Evolutionary conservation across 2,888 invertebrate species (phyloP).

Genomic region (Drosophila subsilvestris): DNA sequence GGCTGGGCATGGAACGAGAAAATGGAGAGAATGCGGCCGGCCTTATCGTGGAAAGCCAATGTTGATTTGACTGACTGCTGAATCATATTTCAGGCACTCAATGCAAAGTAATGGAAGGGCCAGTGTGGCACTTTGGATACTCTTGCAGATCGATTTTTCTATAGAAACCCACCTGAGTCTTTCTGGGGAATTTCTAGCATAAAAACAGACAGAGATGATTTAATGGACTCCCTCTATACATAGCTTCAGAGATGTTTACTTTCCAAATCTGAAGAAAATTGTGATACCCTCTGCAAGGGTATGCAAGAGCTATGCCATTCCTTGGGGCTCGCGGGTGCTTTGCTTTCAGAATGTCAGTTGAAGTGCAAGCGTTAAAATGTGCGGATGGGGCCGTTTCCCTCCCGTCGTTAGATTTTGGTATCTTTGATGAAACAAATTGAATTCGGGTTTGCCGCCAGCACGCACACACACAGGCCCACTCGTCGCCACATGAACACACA

Average conservation of each 20-base stretch:
- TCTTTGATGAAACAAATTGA: conserved; percentile 7
- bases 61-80: conserved; percentile 49
- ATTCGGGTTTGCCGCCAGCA: conserved; percentile 39
- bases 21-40: conserved; percentile 44
- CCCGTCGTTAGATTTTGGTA: neutral
- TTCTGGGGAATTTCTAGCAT: neutral
- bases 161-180: neutral
- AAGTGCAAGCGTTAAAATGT: conserved; percentile 39
- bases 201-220: neutral
- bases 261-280: neutral
- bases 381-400: conserved; percentile 13
- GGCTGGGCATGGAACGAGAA: conserved; percentile 36
- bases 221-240: neutral
- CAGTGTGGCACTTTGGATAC: neutral
- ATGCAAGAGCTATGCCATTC: conserved; percentile 61
- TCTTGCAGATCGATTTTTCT: neutral
- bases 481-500: conserved; percentile 15
- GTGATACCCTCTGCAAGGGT: neutral
- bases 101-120: neutral
- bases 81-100: conserved; percentile 62
- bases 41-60: conserved; percentile 27
- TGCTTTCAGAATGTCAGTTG: conserved; percentile 50
- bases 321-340: conserved; percentile 32
- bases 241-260: neutral
- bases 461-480: conserved; percentile 17